A percentile compares a stretch with the other conserved stretches of the same genome.
Conservation (phyloP, 1,140 invertebrate genomes). For the Coenobita brevimanus region DNA sequence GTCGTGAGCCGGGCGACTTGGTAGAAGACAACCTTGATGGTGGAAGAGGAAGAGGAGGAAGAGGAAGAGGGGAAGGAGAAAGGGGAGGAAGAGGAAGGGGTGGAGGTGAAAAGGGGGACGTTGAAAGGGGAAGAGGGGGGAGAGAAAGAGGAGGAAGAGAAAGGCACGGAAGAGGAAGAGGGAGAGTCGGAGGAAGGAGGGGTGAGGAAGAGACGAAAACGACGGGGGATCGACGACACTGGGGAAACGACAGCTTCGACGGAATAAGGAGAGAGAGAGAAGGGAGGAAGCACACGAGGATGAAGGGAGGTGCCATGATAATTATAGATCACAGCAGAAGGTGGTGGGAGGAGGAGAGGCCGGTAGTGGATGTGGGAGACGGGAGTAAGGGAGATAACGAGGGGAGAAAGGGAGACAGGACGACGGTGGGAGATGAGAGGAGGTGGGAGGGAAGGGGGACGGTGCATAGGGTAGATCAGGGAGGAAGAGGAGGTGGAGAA, state of each 20-base stretch:
- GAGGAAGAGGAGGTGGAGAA: conserved; percentile 14
- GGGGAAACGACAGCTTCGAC: not conserved
- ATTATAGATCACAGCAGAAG: conserved; percentile 13
- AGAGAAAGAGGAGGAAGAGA: not conserved
- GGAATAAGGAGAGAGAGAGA: not conserved
- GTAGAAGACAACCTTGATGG: not conserved
- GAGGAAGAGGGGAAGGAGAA: not conserved
- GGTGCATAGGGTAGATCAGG: too few species aligned
- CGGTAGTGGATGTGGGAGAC: too few species aligned
- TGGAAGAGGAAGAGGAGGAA: not conserved
- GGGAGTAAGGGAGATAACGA: too few species aligned
- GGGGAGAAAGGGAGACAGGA: too few species aligned
- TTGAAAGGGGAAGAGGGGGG: not conserved
- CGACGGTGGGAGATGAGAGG: too few species aligned
- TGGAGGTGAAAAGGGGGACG: not conserved
- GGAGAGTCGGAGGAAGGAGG: not conserved
- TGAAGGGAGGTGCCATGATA: not conserved
- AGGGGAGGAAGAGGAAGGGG: not conserved
- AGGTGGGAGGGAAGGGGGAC: too few species aligned
- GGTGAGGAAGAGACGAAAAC: not conserved
- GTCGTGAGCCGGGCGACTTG: not conserved
- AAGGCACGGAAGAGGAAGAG: not conserved
- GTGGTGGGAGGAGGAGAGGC: not conserved
- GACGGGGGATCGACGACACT: not conserved
- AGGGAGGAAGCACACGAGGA: not conserved